Conservation (phyloP, 2,888 invertebrate species). For the Tortricodes alternella region DNA sequence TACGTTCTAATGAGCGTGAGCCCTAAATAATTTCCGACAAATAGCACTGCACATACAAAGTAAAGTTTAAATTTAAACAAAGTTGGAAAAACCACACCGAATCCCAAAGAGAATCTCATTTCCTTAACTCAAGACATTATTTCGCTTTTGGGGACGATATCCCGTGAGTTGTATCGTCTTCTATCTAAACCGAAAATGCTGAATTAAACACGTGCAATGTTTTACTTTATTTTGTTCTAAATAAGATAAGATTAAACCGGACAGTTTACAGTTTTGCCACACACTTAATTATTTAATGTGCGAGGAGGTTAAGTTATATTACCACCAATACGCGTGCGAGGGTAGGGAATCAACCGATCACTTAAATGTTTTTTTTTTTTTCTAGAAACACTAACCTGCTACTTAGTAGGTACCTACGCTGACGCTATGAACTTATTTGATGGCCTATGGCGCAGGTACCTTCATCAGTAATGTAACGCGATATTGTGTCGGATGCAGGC, state of each 20-base stretch:
- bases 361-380: not conserved
- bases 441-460: too few relatives aligned
- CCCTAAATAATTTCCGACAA: not conserved
- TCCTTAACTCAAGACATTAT: conserved; percentile 20
- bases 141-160: conserved; percentile 18
- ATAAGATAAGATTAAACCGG: too few relatives aligned
- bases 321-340: too few relatives aligned
- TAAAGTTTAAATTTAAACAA: conserved; percentile 21
- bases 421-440: too few relatives aligned
- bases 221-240: not conserved
- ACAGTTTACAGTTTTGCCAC: too few relatives aligned
- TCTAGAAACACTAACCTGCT: not conserved
- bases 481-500: not conserved
- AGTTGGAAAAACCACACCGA: conserved; percentile 14
- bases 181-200: not conserved
- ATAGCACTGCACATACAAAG: not conserved
- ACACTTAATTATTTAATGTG: too few relatives aligned
- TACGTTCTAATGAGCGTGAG: too few relatives aligned
- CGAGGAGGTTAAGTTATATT: too few relatives aligned
- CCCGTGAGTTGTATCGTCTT: conserved; percentile 19
- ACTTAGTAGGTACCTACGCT: too few relatives aligned
- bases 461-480: not conserved
- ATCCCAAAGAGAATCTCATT: conserved; percentile 16
- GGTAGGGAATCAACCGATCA: not conserved
- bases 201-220: not conserved